Evolutionary conservation across 2,888 invertebrate species (phyloP).

Genomic region (Scotopteryx bipunctaria): DNA sequence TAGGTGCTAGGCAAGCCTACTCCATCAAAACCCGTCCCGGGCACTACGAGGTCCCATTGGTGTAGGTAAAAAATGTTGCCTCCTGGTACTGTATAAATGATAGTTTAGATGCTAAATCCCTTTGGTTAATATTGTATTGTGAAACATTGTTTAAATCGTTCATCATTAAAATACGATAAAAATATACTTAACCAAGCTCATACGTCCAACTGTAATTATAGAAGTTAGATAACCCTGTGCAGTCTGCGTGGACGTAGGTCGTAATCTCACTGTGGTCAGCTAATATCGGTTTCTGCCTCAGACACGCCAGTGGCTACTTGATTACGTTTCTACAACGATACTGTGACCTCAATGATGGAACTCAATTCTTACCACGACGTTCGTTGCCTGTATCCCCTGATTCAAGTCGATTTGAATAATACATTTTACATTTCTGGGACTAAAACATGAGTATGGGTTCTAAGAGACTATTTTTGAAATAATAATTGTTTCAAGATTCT

Average conservation of each 20-base stretch:
- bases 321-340: conserved; percentile 23
- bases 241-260: conserved; percentile 28
- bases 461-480: not conserved
- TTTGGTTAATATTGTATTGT: too few relatives aligned
- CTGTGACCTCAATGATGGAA: conserved; percentile 26
- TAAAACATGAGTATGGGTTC: too few relatives aligned
- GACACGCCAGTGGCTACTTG: conserved; percentile 36
- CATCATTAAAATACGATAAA: not conserved
- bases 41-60: too few relatives aligned
- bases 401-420: not conserved
- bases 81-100: too few relatives aligned
- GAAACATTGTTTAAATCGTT: too few relatives aligned
- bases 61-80: too few relatives aligned
- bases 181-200: conserved; percentile 1
- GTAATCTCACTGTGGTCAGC: conserved; percentile 47
- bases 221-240: conserved; percentile 31
- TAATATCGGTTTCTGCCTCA: conserved; percentile 46
- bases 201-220: conserved; percentile 23
- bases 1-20: too few relatives aligned
- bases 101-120: too few relatives aligned
- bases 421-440: too few relatives aligned
- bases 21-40: too few relatives aligned
- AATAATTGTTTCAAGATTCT: conserved; percentile 1
- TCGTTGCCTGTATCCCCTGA: not conserved
- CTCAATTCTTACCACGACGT: conserved; percentile 5